phyloP scores from a whole-genome alignment of 2,888 invertebrate genomes.

The Andrena camellia region DNA sequence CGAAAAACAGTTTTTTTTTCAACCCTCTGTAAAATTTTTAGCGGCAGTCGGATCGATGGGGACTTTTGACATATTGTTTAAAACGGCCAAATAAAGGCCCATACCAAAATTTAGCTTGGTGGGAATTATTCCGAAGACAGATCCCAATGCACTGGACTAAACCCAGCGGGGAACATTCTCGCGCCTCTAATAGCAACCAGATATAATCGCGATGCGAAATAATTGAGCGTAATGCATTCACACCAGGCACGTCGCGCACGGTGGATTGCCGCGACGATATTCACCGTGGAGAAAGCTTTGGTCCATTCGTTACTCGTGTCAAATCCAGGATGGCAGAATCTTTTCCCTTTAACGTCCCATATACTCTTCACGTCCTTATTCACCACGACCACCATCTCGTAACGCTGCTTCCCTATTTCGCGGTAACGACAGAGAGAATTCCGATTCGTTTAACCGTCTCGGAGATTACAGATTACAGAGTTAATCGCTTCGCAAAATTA shows the following conservation, averaged over 20 bases:
- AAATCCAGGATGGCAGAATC: conserved; percentile 93
- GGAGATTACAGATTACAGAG: not conserved
- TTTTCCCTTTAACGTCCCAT: conserved; percentile 89
- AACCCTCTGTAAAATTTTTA: no score
- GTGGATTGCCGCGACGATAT: conserved; percentile 64
- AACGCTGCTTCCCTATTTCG: conserved; percentile 55
- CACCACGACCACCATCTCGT: conserved; percentile 89
- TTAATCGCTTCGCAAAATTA: conserved; percentile 74
- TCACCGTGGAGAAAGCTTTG: conserved; percentile 91
- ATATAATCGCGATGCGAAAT: not conserved
- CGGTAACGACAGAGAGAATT: not conserved
- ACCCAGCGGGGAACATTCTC: no score
- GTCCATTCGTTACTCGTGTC: conserved; percentile 91
- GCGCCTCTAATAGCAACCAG: no score
- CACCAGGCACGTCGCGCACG: not conserved
- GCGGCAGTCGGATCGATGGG: no score
- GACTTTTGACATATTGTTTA: no score
- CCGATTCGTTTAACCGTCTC: not conserved
- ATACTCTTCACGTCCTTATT: conserved; percentile 88
- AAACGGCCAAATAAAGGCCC: no score
- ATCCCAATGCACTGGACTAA: no score
- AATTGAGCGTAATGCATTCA: conserved; percentile 1
- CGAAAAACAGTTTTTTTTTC: no score
- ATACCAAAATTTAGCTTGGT: no score
- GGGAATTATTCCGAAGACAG: no score